These are phyloP conservation scores for Macrotrachela quadricornifera DNA, from an alignment of 1,140 invertebrate species.

Conservation along the genomic window DNA sequence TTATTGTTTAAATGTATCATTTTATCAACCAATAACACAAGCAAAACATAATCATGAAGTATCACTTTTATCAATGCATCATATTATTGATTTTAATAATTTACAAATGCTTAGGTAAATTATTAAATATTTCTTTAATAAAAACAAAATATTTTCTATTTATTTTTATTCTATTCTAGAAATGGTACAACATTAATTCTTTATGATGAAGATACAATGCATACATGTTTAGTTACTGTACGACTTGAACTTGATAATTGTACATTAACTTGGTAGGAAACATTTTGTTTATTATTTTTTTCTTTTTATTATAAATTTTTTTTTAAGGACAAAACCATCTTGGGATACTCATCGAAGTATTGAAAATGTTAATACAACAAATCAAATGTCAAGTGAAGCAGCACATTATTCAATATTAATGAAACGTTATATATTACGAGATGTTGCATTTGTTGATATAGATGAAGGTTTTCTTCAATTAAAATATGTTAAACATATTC, in stretches of 20 bases:
- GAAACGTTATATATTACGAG: conserved; percentile 1
- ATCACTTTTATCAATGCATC: not conserved
- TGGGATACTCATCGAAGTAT: conserved; percentile 38
- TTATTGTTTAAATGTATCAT: not conserved
- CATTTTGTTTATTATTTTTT: conserved; percentile 32
- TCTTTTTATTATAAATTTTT: conserved; percentile 52
- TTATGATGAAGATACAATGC: conserved; percentile 46
- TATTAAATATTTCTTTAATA: not conserved
- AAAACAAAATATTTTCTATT: too few relatives aligned
- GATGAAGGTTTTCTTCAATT: conserved; percentile 6
- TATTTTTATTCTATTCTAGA: too few relatives aligned
- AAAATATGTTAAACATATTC: conserved; percentile 4
- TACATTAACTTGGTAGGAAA: conserved; percentile 58
- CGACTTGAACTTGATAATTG: conserved; percentile 60
- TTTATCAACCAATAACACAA: not conserved
- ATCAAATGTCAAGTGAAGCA: too few relatives aligned
- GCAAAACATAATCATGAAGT: not conserved
- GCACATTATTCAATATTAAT: not conserved
- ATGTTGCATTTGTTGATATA: not conserved
- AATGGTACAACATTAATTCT: conserved; percentile 64
- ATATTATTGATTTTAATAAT: conserved; percentile 7
- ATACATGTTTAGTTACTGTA: conserved; percentile 36
- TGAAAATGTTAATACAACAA: too few relatives aligned
- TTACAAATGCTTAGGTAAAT: conserved; percentile 35
- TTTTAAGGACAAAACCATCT: conserved; percentile 58